Percentiles rank a stretch among this genome's conserved stretches.
These are phyloP conservation scores for Micronycteris hirsuta DNA, from an alignment of 2,113 vertebrate genomes.

Conservation along the genomic window DNA sequence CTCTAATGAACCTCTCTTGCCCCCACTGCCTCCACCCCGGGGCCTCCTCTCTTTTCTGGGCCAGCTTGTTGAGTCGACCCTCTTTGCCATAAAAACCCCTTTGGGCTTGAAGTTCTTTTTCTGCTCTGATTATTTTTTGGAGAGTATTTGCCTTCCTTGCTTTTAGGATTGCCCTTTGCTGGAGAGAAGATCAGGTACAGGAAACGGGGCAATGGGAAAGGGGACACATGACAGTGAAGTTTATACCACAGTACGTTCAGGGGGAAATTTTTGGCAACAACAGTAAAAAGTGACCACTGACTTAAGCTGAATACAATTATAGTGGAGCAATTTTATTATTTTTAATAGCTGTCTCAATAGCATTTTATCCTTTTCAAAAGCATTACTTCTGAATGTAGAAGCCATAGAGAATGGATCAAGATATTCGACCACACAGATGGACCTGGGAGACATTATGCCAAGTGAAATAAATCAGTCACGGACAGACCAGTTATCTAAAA, in stretches of 20 bases:
- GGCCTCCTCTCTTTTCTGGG: not conserved
- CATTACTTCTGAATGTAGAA: not conserved
- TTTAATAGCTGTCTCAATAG: not conserved
- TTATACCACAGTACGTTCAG: not conserved
- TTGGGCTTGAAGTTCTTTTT: conserved; percentile 24
- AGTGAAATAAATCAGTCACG: not conserved
- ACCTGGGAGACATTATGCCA: not conserved
- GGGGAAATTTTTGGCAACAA: not conserved
- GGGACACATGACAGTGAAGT: not conserved
- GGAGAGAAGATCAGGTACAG: not conserved
- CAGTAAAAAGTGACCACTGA: not conserved
- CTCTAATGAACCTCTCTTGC: not conserved
- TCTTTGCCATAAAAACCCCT: conserved; percentile 8
- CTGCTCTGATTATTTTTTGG: conserved; percentile 31
- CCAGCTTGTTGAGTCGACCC: not conserved
- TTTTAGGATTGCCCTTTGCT: conserved; percentile 3
- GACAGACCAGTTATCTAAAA: not conserved
- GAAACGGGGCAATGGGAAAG: not conserved
- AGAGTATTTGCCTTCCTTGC: not conserved
- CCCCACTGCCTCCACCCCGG: accelerated
- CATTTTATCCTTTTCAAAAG: not conserved
- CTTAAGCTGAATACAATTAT: not conserved
- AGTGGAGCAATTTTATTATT: not conserved
- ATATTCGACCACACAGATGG: not conserved
- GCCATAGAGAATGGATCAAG: not conserved